A percentile compares a stretch with the other conserved stretches of the same genome.
These are phyloP conservation scores for Premnoplex brunnescens DNA, from an alignment of 2,797 vertebrate species.

Conservation along the genomic window DNA sequence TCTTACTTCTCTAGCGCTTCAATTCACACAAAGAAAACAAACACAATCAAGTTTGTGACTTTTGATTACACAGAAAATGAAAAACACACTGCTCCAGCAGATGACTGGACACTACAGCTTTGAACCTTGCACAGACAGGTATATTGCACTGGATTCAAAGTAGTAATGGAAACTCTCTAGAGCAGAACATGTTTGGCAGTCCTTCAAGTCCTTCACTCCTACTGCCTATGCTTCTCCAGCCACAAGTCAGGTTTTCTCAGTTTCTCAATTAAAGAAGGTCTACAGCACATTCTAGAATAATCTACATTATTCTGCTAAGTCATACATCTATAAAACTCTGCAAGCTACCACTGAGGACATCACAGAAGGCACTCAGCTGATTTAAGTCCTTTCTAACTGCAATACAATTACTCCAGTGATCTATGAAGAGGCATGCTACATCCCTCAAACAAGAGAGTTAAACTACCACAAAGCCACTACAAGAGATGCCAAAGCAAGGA, in stretches of 20 bases:
- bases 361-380: not conserved
- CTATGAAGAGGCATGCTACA: not conserved
- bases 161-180: not conserved
- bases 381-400: not conserved
- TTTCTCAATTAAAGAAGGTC: not conserved
- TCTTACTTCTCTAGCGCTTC: slow-evolving; percentile 14
- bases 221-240: not conserved
- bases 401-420: not conserved
- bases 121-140: not conserved
- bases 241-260: not conserved
- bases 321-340: not conserved
- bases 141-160: not conserved
- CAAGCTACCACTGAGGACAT: not conserved
- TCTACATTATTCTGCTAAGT: not conserved
- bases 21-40: slow-evolving; percentile 24
- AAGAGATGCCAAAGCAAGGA: not conserved
- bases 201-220: not conserved
- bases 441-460: not conserved
- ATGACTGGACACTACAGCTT: not conserved
- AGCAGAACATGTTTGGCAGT: not conserved
- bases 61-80: slow-evolving; percentile 12
- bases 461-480: not conserved
- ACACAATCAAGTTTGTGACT: not conserved
- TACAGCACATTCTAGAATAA: not conserved
- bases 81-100: not conserved